Base-by-base conservation (phyloP, 2,113 vertebrate species). In the Xenus cinereus region DNA sequence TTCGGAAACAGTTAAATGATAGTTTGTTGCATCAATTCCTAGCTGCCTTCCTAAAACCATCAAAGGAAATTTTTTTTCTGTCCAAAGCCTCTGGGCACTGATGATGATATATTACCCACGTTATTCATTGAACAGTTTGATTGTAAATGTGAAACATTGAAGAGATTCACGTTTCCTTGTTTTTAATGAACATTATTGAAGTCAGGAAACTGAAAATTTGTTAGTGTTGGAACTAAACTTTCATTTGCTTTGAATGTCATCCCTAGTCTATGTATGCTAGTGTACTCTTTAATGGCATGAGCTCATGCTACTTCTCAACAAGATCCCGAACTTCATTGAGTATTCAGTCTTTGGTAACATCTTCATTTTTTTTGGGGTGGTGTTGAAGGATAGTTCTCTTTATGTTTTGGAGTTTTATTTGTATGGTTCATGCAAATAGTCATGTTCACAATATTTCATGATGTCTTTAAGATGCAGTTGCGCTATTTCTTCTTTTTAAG, bases 231-330 rank as follows among this genome's bases (percentile, higher is more conserved):
- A 74, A 67, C 28, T 83, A 59, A 95, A 77, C 24, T 39, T 72
- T 45, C 14, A 10, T 54, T 68, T 91, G 23, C 43, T 77, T 80
- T 87, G 46, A 43, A 33, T 51, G 5, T 67, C 71, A 39, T 78
- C 56, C 51, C 37, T 69, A 11, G 33, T 48, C 20, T 46, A 21
- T 46, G 46, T 22, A 46, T 46, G 46, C 46, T 46, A 46, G 20
- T 21, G 5, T 74, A 14, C 12, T 67, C 21, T 54, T 84, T 60
- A 84, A 46, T 35, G 21, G 12, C 39, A 33, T 8, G 37, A 80
- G 21, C 32, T 54, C 0, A 0, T 85, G 27, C n/a, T 53, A 2
- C 60, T 90, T 93, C 21, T 84, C 54, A 41, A 5, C 8, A 27
- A 63, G 54, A 57, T 92, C 35, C 39, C 71, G 57, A n/a, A 88